phyloP scores from a whole-genome alignment of 2,797 vertebrate genomes.

The Mus spretus region DNA sequence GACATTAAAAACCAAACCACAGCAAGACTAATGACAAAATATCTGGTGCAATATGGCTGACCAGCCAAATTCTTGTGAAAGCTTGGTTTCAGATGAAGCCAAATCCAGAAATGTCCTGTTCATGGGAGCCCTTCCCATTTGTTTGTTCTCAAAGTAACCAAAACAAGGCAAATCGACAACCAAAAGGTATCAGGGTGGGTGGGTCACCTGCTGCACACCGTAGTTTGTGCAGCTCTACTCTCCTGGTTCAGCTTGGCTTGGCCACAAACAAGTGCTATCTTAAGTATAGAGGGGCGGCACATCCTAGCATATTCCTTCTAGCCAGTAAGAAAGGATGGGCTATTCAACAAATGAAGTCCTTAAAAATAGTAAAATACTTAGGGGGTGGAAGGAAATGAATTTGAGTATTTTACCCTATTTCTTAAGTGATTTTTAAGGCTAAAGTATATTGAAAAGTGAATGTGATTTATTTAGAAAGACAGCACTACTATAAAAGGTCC shows the following conservation, averaged over 20 bases:
- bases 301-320: neutral
- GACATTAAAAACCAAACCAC: neutral
- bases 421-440: slow-evolving; percentile 45
- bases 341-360: slow-evolving; percentile 1
- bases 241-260: neutral
- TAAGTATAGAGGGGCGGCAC: neutral
- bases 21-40: slow-evolving; percentile 47
- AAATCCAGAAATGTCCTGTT: neutral
- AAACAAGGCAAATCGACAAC: neutral
- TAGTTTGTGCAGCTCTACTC: neutral
- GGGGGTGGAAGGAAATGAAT: neutral
- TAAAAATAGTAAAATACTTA: slow-evolving; percentile 43
- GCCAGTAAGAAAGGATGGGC: neutral
- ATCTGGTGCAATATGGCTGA: neutral
- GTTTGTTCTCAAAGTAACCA: slow-evolving; percentile 9
- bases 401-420: neutral
- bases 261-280: neutral
- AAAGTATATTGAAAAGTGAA: slow-evolving; percentile 10
- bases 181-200: neutral
- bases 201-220: neutral
- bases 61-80: neutral
- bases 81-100: neutral
- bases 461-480: neutral
- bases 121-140: neutral
- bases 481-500: neutral